phyloP scores from a whole-genome alignment of 2,113 vertebrate species.

The Aegithalos caudatus region DNA sequence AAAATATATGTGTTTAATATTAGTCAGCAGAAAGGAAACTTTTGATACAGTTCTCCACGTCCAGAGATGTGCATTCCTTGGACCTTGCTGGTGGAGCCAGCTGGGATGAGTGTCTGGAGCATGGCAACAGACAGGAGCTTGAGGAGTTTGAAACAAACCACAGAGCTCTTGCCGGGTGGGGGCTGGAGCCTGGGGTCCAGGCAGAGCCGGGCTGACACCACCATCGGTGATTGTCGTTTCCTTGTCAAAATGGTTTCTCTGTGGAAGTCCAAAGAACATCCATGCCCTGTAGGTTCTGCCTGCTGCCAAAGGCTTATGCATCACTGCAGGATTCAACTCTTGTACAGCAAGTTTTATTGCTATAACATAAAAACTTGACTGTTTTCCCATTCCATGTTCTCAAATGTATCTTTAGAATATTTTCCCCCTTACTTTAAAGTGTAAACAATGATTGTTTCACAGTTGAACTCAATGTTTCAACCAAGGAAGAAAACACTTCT shows the following conservation, averaged over 20 bases:
- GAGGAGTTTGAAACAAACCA: not conserved
- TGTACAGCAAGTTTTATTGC: not conserved
- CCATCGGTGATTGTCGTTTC: not conserved
- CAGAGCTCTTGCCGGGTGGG: not conserved
- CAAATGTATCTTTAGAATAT: not conserved
- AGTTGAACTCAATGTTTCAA: not conserved
- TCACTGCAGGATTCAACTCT: not conserved
- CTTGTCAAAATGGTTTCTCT: not conserved
- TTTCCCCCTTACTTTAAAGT: not conserved
- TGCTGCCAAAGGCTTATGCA: not conserved
- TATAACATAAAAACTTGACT: rapidly evolving
- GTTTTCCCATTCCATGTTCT: not conserved
- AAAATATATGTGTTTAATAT: not conserved
- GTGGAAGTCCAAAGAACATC: rapidly evolving
- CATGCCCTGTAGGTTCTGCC: not conserved
- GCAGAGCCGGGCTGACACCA: rapidly evolving
- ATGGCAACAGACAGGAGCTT: rapidly evolving
- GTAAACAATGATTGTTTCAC: not conserved
- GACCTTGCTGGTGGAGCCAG: not conserved
- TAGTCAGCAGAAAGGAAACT: not conserved
- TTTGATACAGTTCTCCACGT: not conserved
- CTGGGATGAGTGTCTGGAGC: not conserved
- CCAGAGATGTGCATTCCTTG: not conserved
- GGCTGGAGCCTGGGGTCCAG: not conserved
- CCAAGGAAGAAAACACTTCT: not conserved